phyloP scores from a whole-genome alignment of 2,888 invertebrate species.

The Pharmacophagus antenor region DNA sequence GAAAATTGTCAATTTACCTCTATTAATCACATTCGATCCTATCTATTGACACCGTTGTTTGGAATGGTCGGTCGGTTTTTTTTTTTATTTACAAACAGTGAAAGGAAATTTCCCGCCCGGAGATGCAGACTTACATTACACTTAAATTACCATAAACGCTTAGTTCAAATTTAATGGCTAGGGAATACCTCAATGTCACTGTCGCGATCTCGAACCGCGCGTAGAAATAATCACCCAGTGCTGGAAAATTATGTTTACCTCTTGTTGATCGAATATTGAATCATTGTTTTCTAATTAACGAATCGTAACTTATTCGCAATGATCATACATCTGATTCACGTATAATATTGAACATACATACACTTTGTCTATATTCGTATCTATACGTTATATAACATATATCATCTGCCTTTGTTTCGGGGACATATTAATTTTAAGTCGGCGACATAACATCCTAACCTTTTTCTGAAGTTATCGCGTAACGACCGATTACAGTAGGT shows the following conservation, averaged over 20 bases:
- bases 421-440: not conserved
- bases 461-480: not conserved
- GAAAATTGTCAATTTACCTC: too few species aligned
- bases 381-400: not conserved
- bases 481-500: not conserved
- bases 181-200: constrained; percentile 26
- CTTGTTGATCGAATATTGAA: not conserved
- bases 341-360: not conserved
- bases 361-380: not conserved
- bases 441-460: constrained; percentile 2
- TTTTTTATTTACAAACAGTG: constrained; percentile 1
- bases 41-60: not conserved
- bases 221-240: constrained; percentile 4
- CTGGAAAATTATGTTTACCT: constrained; percentile 24
- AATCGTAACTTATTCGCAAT: not conserved
- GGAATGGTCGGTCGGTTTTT: not conserved
- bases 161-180: constrained; percentile 12
- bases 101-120: constrained; percentile 18
- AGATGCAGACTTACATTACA: constrained; percentile 1
- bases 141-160: constrained; percentile 9
- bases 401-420: not conserved
- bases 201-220: not conserved
- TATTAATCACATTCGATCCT: not conserved
- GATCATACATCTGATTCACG: not conserved
- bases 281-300: not conserved